Evolutionary conservation across 2,113 vertebrate species (phyloP).

Genomic region (Rousettus leschenaultii): DNA sequence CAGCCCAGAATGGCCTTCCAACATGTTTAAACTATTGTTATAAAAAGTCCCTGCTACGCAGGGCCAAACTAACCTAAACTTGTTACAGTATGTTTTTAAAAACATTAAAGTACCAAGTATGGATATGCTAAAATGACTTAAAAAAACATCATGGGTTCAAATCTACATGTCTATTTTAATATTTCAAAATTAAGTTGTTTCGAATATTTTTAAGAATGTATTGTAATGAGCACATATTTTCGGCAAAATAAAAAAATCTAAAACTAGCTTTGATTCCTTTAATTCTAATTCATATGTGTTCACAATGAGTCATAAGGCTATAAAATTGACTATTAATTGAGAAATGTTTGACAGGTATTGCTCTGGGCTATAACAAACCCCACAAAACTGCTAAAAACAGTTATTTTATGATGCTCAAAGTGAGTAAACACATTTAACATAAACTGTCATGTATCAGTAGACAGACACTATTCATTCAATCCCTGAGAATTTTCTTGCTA

Average conservation of each 20-base stretch:
- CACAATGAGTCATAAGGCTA: background rate
- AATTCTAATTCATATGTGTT: background rate
- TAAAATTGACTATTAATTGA: background rate
- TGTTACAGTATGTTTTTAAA: background rate
- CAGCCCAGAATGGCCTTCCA: background rate
- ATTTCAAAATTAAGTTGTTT: background rate
- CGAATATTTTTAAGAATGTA: background rate
- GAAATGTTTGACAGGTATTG: slow-evolving; percentile 22
- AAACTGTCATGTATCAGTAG: background rate
- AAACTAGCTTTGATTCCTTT: background rate
- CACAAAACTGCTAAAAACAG: background rate
- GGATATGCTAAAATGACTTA: background rate
- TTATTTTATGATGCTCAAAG: slow-evolving; percentile 20
- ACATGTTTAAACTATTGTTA: background rate
- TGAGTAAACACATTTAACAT: background rate
- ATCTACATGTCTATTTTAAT: background rate
- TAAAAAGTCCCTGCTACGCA: background rate
- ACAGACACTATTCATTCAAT: background rate
- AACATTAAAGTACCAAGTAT: background rate
- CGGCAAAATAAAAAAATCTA: background rate
- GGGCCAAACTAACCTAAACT: background rate
- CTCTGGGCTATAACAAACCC: background rate
- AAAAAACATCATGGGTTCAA: background rate
- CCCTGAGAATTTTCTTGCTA: background rate
- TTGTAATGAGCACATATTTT: background rate